Evolutionary conservation across 1,140 invertebrate species (phyloP).

Genomic region (Rhizoglyphus robini): DNA sequence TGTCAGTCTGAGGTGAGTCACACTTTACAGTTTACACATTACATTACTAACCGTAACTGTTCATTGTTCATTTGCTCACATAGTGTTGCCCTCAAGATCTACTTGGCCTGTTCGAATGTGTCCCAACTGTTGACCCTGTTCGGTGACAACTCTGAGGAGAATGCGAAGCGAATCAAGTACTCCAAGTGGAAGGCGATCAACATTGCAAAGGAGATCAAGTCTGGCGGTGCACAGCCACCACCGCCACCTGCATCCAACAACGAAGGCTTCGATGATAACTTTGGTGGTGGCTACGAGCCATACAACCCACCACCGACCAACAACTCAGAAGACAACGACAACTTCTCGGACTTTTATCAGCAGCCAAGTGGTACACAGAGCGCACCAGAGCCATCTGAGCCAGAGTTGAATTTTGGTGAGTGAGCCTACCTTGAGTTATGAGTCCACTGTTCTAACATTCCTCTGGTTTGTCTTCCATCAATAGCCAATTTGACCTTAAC

Average conservation of each 20-base stretch:
- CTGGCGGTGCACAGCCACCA: background rate
- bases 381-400: background rate
- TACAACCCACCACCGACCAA: background rate
- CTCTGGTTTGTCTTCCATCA: too few species aligned
- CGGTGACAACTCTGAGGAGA: background rate
- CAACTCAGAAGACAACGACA: background rate
- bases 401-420: background rate
- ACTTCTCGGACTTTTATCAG: background rate
- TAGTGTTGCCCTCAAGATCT: background rate
- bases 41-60: background rate
- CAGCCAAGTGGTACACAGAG: background rate
- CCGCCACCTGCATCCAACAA: background rate
- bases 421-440: background rate
- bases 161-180: slow-evolving; percentile 3
- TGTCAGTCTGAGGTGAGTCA: background rate
- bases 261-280: background rate
- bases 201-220: background rate
- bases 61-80: background rate
- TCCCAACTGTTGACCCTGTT: background rate
- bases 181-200: background rate
- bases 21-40: background rate
- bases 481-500: background rate
- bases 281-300: background rate
- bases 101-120: background rate
- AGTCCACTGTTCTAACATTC: background rate